These are phyloP conservation scores for Rhagium mordax DNA, from an alignment of 2,888 invertebrate species.

Conservation along the genomic window DNA sequence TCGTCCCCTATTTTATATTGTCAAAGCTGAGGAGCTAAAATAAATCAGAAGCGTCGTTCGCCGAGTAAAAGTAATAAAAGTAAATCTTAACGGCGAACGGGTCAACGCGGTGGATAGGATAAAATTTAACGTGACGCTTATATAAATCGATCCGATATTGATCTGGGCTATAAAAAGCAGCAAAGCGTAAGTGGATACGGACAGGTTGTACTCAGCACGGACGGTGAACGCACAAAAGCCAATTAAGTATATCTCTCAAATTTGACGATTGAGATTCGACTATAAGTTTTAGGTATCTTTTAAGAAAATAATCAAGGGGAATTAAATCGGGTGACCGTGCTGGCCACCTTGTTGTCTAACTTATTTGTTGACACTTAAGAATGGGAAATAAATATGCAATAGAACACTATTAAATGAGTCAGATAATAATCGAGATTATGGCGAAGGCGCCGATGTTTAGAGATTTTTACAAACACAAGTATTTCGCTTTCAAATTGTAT, in stretches of 20 bases:
- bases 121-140: neutral
- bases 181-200: neutral
- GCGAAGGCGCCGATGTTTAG: constrained; percentile 8
- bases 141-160: neutral
- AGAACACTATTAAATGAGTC: no score
- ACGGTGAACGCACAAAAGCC: neutral
- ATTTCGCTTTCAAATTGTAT: no score
- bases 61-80: neutral
- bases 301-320: neutral
- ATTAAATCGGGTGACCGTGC: neutral
- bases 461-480: no score
- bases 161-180: neutral
- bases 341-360: neutral
- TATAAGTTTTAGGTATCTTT: neutral
- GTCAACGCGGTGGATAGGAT: neutral
- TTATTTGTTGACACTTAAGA: no score
- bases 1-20: neutral
- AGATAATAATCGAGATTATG: neutral
- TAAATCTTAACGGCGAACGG: neutral
- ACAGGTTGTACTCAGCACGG: neutral
- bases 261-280: no score
- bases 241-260: no score
- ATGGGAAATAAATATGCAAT: no score
- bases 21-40: neutral
- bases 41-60: neutral